These are phyloP conservation scores for Drosophila santomea DNA, from an alignment of 1,140 invertebrate genomes.

Conservation along the genomic window DNA sequence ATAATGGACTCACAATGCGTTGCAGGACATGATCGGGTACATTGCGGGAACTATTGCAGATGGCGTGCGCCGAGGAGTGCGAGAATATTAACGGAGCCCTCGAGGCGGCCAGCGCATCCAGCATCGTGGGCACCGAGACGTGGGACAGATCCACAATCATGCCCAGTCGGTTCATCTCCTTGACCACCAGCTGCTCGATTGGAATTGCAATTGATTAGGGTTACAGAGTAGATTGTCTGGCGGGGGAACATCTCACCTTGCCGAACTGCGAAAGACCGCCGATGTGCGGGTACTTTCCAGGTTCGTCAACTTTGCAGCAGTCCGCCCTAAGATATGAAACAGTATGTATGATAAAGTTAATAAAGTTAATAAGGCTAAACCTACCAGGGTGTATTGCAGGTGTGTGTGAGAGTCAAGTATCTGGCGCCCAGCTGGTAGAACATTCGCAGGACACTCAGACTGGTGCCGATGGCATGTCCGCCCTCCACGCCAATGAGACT, in stretches of 20 bases:
- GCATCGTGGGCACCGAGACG: slow-evolving; percentile 92
- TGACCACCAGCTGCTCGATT: slow-evolving; percentile 88
- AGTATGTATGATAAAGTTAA: background rate
- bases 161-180: slow-evolving; percentile 94
- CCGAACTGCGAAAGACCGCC: slow-evolving; percentile 91
- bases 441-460: slow-evolving; percentile 91
- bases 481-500: slow-evolving; percentile 93
- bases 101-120: slow-evolving; percentile 90
- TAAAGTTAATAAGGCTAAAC: background rate
- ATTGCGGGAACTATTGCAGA: slow-evolving; percentile 94
- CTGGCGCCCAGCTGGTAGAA: slow-evolving; percentile 93
- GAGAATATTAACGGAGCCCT: slow-evolving; percentile 95
- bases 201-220: background rate
- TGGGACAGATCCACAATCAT: slow-evolving; percentile 96
- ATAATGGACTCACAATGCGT: slow-evolving; percentile 87
- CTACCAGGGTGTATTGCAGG: slow-evolving; percentile 94
- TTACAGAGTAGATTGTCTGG: too few relatives aligned
- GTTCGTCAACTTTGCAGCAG: slow-evolving; percentile 89
- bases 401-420: slow-evolving; percentile 94
- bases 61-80: slow-evolving; percentile 93
- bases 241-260: slow-evolving; percentile 86
- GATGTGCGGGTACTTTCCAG: slow-evolving; percentile 89
- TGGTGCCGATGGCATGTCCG: slow-evolving; percentile 93
- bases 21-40: slow-evolving; percentile 93
- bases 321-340: slow-evolving; percentile 87